A percentile compares a stretch with the other conserved stretches of the same genome.
Conservation (phyloP, 2,797 vertebrate species). For the Sebastolobus altivelis region DNA sequence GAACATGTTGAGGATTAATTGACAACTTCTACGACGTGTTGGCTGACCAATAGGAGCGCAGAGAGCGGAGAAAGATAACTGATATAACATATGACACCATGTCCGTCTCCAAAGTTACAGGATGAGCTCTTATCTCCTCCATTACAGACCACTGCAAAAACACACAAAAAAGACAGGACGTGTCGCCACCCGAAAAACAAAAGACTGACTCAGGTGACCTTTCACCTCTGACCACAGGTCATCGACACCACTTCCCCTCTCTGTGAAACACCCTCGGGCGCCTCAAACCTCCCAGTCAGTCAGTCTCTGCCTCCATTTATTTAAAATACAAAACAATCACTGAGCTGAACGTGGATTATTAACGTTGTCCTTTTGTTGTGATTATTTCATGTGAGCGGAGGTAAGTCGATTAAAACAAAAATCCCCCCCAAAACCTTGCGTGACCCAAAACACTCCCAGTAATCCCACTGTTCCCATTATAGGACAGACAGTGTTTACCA, state of each 20-base stretch:
- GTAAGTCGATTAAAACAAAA: slow-evolving; percentile 9
- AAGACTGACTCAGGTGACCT: slow-evolving; percentile 36
- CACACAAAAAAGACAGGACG: slow-evolving; percentile 40
- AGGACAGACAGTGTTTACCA: background rate
- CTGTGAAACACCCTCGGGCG: slow-evolving; percentile 26
- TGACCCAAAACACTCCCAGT: slow-evolving; percentile 68
- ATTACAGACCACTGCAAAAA: background rate
- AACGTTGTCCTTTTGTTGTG: slow-evolving; percentile 25
- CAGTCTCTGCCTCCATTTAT: background rate
- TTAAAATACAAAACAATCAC: background rate
- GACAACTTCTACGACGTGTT: too few relatives aligned
- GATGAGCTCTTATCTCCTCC: too few relatives aligned
- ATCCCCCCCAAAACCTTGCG: slow-evolving; percentile 46
- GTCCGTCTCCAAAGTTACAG: too few relatives aligned
- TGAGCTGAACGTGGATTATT: background rate
- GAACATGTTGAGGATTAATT: too few relatives aligned
- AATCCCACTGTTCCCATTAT: slow-evolving; percentile 65
- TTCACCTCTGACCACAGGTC: slow-evolving; percentile 67
- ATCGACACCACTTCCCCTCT: slow-evolving; percentile 59
- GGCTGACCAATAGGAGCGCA: too few relatives aligned
- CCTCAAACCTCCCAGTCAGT: background rate
- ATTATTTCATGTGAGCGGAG: slow-evolving; percentile 20
- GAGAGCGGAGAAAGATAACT: too few relatives aligned
- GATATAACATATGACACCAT: too few relatives aligned
- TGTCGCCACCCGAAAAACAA: slow-evolving; percentile 45